A percentile compares a stretch with the other conserved stretches of the same genome.
These are phyloP conservation scores for Ptychodera flava DNA, from an alignment of 35 echinoderm and acorn worm genomes.

Conservation along the genomic window DNA sequence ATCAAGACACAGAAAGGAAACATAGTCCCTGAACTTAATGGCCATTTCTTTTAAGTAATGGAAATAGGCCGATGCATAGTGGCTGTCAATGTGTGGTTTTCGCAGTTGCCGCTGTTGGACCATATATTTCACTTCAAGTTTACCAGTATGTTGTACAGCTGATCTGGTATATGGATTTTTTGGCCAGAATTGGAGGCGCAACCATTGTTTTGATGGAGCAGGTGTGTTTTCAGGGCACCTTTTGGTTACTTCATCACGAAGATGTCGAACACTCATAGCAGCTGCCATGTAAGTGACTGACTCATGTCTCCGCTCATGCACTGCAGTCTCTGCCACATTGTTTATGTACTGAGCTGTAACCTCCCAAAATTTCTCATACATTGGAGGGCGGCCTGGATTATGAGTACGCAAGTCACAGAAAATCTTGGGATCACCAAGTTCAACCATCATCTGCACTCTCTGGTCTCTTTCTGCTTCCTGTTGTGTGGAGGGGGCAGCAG, in stretches of 20 bases:
- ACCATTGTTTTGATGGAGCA: constrained; percentile 38
- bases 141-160: constrained; percentile 8
- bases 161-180: neutral
- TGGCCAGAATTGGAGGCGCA: constrained; percentile 43
- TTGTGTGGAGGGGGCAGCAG: neutral
- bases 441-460: neutral
- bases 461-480: neutral
- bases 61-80: constrained; percentile 8
- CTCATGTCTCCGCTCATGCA: constrained; percentile 19
- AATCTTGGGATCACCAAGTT: neutral
- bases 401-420: constrained; percentile 12
- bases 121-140: constrained; percentile 41
- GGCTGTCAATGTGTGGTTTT: neutral
- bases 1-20: constrained; percentile 15
- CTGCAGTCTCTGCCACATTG: constrained; percentile 15
- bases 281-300: constrained; percentile 36
- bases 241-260: constrained; percentile 37
- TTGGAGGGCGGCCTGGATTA: constrained; percentile 2
- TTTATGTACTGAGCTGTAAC: constrained; percentile 5
- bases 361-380: constrained; percentile 21
- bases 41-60: neutral
- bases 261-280: constrained; percentile 39
- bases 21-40: neutral
- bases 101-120: neutral
- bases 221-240: constrained; percentile 18